Evolutionary conservation across 2,888 invertebrate genomes (phyloP), one percentile per base, ranked within the genome.

Genomic region (Chalcosyrphus nemorum): DNA sequence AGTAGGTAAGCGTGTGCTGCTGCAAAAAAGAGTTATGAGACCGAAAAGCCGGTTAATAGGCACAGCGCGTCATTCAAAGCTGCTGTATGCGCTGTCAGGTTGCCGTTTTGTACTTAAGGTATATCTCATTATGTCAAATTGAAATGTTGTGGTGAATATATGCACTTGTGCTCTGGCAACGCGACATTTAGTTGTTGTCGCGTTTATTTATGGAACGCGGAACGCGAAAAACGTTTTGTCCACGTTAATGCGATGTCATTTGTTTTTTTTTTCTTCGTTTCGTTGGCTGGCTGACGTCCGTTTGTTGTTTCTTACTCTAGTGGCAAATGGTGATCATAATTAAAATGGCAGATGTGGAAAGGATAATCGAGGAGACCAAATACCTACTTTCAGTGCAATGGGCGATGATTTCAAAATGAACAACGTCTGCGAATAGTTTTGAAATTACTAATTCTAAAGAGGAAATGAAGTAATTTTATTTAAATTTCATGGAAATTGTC

Each of bases 81-180:
- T 80, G 84, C 84, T 75, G 80, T n/a, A n/a, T 80, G 43, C 52
- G 75, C 70, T 65, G 74, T 68, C 86, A 82, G 75, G 76, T 72
- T 80, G 84, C 81, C 80, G 80, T 85, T 85, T 85, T 85, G 81
- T 80, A 74, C 76, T 72, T 66, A 70, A 75, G 38, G 45, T 74
- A 88, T 90, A 88, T 88, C 91, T 90, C 90, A 90, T 90, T 91
- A 91, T 90, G 90, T 90, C 90, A 90, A 90, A 91, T 91, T 91
- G 90, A 90, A 90, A 90, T 90, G 90, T 90, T 89, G 89, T 87
- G 66, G 88, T 86, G 86, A 89, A 89, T 87, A 87, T 88, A 89
- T 88, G 87, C 86, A 86, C 75, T 85, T 56, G 74, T 47, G 52
- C 63, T 43, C 72, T 85, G 86, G 87, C 86, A 87, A 81, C 50